Base-by-base conservation (phyloP, 1,140 invertebrate species). In the Anthonomus grandis region DNA sequence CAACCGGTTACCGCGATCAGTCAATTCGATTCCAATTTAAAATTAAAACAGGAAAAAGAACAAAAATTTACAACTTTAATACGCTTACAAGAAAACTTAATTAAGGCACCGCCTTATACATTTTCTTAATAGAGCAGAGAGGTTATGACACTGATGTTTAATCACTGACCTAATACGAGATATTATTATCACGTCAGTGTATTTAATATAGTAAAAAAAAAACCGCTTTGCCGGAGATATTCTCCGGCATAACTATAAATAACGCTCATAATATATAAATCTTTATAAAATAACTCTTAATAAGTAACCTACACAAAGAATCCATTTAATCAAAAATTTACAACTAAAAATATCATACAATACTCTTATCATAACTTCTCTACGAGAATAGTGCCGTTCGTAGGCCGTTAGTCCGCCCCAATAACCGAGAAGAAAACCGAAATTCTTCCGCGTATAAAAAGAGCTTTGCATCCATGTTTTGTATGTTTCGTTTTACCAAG, bases 91-190 rank as follows among this genome's bases (percentile, higher is more conserved):
- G 66, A 68, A 68, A 64, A 67, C 67, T 67, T 64, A 64, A 67
- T 61, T 62, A 68, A 64, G 62, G 64, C 68, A 70, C 62, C 58
- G 67, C 69, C 67, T 69, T 60, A 39, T 55, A 51, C n/a, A n/a
- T n/a, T n/a, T n/a, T 59, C 39, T 12, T 24, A 56, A 49, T 27
- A 59, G 56, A 53, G 66, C 69, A 71, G 69, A 69, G 69, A 69
- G 42, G 64, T 68, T 71, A 71, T 71, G 69, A 71, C 64, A 67
- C 64, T 54, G 53, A 45, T n/a, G n/a, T n/a, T n/a, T n/a, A n/a
- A n/a, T n/a, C n/a, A n/a, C n/a, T n/a, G n/a, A n/a, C n/a, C n/a
- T n/a, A n/a, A n/a, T n/a, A n/a, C n/a, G n/a, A n/a, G n/a, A n/a
- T n/a, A n/a, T n/a, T n/a, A n/a, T n/a, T n/a, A n/a, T n/a, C n/a